Conservation (phyloP, 2,113 vertebrate species). For the Climacteris rufus region DNA sequence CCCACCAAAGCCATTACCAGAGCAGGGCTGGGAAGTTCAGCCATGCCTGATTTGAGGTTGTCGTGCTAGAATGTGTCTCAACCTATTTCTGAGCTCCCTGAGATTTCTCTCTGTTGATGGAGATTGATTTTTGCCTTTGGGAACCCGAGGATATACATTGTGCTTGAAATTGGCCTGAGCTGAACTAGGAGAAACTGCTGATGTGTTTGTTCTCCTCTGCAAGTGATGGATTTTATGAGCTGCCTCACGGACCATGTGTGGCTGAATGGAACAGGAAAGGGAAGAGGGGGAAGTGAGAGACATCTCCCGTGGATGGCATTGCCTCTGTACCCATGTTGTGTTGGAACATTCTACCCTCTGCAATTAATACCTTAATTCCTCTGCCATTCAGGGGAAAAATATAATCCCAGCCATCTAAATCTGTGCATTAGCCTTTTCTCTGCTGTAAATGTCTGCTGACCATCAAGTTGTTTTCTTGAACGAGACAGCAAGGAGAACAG, state of each 20-base stretch:
- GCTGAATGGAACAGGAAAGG: not conserved
- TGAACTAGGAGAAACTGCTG: slow-evolving; percentile 71
- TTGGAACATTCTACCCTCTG: not conserved
- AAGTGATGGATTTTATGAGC: slow-evolving; percentile 44
- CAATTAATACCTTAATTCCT: not conserved
- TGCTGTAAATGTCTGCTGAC: not conserved
- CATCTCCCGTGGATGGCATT: not conserved
- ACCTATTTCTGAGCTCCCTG: slow-evolving; percentile 29
- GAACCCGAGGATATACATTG: slow-evolving; percentile 58
- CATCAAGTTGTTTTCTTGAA: not conserved
- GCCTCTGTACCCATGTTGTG: not conserved
- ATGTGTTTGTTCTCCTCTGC: slow-evolving; percentile 20
- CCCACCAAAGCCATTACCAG: not conserved
- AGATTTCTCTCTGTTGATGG: slow-evolving; percentile 52
- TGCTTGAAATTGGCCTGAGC: slow-evolving; percentile 58
- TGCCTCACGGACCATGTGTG: not conserved
- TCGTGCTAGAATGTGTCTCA: not conserved
- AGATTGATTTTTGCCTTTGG: slow-evolving; percentile 68
- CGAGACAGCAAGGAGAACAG: not conserved
- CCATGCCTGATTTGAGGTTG: not conserved
- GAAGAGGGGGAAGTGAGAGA: not conserved
- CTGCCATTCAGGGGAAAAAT: not conserved
- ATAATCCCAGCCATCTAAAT: not conserved
- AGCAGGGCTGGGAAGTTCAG: not conserved
- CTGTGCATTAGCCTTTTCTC: not conserved